Conservation (phyloP, 2,888 invertebrate species). For the Griposia aprilina region DNA sequence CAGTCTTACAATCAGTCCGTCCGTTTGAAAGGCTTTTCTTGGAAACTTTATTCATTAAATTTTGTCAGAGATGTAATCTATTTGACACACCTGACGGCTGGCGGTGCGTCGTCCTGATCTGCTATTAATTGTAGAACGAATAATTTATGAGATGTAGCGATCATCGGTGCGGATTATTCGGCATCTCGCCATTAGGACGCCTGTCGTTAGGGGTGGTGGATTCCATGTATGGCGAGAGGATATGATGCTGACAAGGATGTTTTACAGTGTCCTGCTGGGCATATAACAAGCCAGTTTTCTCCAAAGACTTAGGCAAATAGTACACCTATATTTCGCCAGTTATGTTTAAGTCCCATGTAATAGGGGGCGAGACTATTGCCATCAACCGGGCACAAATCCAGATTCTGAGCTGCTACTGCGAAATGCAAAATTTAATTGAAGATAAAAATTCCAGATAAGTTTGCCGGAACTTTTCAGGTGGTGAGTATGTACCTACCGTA, state of each 20-base stretch:
- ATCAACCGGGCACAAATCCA: no score
- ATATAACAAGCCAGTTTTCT: no score
- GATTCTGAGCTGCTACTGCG: no score
- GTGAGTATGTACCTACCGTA: no score
- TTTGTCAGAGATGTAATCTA: slow-evolving; percentile 75
- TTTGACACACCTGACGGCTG: slow-evolving; percentile 77
- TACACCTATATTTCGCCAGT: no score
- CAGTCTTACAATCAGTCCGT: slow-evolving; percentile 35
- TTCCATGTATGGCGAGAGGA: slow-evolving; percentile 37
- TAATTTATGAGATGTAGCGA: slow-evolving; percentile 84
- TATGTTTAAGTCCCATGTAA: no score
- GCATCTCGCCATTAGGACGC: slow-evolving; percentile 80
- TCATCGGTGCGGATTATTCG: slow-evolving; percentile 82
- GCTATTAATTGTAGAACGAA: slow-evolving; percentile 79
- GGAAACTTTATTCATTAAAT: slow-evolving; percentile 79
- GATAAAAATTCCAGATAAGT: no score
- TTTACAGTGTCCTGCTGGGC: no score
- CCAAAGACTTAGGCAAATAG: no score
- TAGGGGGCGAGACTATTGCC: no score
- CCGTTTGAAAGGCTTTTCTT: slow-evolving; percentile 61
- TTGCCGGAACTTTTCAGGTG: no score
- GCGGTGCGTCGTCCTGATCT: slow-evolving; percentile 68
- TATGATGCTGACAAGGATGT: slow-evolving; percentile 33
- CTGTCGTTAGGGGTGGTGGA: slow-evolving; percentile 70
- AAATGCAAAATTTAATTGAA: no score